Evolutionary conservation across 2,888 invertebrate genomes (phyloP), one percentile per base, ranked within the genome.

Genomic region (Xanthia icteritia): DNA sequence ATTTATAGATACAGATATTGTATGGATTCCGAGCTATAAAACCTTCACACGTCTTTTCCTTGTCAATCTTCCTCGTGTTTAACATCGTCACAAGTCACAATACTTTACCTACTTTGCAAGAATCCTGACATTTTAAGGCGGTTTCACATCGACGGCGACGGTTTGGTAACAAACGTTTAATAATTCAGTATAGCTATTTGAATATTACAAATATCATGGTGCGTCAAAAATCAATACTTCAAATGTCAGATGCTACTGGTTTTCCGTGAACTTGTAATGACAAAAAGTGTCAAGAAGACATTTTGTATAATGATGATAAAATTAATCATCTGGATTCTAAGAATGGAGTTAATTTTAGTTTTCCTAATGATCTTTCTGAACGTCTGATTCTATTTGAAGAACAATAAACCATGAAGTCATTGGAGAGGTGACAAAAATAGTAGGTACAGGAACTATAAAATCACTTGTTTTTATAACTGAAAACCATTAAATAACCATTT

Each of bases 71-170:
- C 79, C 64, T 79, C 67, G 73, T 69, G 56, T 27, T 27, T 11
- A 63, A 54, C 66, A 69, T 70, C 82, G 76, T 81, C 77, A 73
- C 72, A 54, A 66, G 51, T 65, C 39, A 67, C 39, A 51, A 73
- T 67, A 68, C 36, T 83, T 82, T 85, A 81, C 68, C 75, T 81
- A 83, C 79, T 77, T 81, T 61, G 60, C 78, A 82, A 83, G 85
- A 84, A 77, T 83, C 77, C 83, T 88, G 88, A 81, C 85, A 88
- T 86, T 88, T 84, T 84, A 61, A 83, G 77, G 72, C 31, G 75
- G 73, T 78, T 85, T 76, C 82, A 86, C 79, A 86, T 80, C 73
- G 63, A 56, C 66, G 39, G 72, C 64, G n/a, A 51, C 23, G 48
- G 69, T 87, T 87, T 86, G 79, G 82, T 76, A 87, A 86, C 77